These are phyloP conservation scores for Dicroscelio sp. DNA, from an alignment of 2,888 invertebrate genomes.

Conservation along the genomic window DNA sequence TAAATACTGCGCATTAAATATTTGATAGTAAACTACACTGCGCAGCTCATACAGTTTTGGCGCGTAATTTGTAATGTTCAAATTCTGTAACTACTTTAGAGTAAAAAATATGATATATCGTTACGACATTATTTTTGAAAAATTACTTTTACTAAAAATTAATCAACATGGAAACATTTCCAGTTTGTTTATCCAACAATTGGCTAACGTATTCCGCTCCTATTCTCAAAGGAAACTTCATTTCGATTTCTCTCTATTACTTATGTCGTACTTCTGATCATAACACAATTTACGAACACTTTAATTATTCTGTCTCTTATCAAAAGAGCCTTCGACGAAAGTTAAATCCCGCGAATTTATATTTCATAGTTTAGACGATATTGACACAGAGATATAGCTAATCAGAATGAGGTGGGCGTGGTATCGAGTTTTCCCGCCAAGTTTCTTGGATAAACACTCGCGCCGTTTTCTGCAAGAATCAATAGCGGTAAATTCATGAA, in stretches of 20 bases:
- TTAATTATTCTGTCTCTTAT: slow-evolving; percentile 34
- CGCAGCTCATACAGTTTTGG: no score
- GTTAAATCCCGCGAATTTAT: slow-evolving; percentile 47
- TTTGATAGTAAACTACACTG: no score
- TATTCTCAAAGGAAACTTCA: background rate
- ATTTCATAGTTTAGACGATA: slow-evolving; percentile 50
- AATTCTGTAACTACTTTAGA: no score
- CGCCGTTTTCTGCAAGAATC: slow-evolving; percentile 33
- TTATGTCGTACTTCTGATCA: slow-evolving; percentile 36
- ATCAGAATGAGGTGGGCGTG: slow-evolving; percentile 62
- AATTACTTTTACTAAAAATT: no score
- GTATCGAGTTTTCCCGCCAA: slow-evolving; percentile 32
- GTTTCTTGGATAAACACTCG: slow-evolving; percentile 57
- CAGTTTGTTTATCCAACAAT: slow-evolving; percentile 15
- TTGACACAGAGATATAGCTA: slow-evolving; percentile 61
- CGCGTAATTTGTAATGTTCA: no score
- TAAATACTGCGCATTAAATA: no score
- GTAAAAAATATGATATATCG: no score
- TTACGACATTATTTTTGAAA: no score
- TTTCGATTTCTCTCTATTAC: slow-evolving; percentile 21
- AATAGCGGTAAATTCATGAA: slow-evolving; percentile 60
- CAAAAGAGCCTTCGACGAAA: slow-evolving; percentile 31
- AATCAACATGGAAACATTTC: background rate
- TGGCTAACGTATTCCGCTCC: background rate
- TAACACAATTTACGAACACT: slow-evolving; percentile 40